Base-by-base conservation (phyloP, 2,113 vertebrate species). In the Psilopogon haemacephalus region DNA sequence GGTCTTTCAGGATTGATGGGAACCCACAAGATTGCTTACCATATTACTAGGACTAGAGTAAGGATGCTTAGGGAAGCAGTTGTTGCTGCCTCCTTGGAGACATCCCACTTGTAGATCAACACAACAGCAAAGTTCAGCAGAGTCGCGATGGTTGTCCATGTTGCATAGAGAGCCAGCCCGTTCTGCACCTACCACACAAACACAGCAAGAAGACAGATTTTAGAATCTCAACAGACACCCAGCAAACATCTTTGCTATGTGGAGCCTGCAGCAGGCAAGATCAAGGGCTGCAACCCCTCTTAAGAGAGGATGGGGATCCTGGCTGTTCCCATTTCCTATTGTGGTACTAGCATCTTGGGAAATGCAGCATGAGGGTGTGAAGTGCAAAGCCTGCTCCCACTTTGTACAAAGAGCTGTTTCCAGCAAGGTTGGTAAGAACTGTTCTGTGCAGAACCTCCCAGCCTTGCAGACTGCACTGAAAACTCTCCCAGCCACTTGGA, bases 101-200 rank as follows among this genome's bases (percentile, higher is more conserved):
- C 93, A 0, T 97, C 74, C 86, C 97, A 97, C 67, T 97, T 87
- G 89, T 98, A 89, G 48, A 97, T 96, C 37, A 99, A 81, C 46
- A 98, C 98, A 11, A 98, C 0, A 0, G 98, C 69, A 5, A 99
- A 97, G 90, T 98, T 98, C 62, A 99, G 97, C 60, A 99, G 97
- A 1, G 97, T 97, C 38, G 98, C 98, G 0, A 98, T 97, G 68
- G 95, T 96, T 7, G 96, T 98, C 98, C 98, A 99, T 0, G 98
- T 98, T n/a, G 97, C 64, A 28, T 98, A 98, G 16, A 98, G 71
- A 0, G 96, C 97, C 94, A 98, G 93, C 65, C 98, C 98, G 3
- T 99, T 99, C 94, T 99, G 98, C 28, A 98, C 97, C 98, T 98
- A 84, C 18, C 78, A 85, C 0, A 0, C 8, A 84, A 86, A 35